These are phyloP conservation scores for Stenchaetothrips biformis DNA, from an alignment of 2,888 invertebrate genomes.

Conservation along the genomic window DNA sequence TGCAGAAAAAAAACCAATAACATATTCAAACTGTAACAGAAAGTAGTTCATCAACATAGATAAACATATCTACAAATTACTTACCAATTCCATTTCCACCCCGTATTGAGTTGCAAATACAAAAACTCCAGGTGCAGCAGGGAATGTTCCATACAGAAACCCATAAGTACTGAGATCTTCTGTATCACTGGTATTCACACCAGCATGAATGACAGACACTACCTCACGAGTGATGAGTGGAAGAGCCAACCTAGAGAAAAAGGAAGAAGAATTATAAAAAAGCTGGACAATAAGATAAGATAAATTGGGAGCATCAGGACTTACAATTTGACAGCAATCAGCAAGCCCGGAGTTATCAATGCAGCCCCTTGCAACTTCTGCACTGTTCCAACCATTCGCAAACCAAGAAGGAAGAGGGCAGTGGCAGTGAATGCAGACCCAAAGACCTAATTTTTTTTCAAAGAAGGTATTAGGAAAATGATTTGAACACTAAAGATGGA, in stretches of 20 bases:
- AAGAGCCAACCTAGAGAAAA: constrained; percentile 59
- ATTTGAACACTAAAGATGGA: background rate
- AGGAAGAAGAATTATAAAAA: constrained; percentile 32
- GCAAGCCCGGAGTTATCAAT: constrained; percentile 74
- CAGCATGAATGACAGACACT: constrained; percentile 68
- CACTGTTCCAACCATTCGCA: constrained; percentile 89
- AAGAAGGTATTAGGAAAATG: background rate
- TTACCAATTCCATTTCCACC: constrained; percentile 79
- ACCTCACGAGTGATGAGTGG: constrained; percentile 84
- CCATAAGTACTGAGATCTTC: constrained; percentile 84
- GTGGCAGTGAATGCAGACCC: constrained; percentile 87
- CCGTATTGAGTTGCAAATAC: constrained; percentile 87
- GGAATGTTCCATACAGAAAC: constrained; percentile 93
- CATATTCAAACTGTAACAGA: constrained; percentile 11
- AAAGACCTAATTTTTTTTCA: constrained; percentile 53
- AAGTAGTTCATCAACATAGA: constrained; percentile 31
- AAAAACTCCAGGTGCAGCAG: constrained; percentile 93
- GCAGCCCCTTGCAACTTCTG: constrained; percentile 71
- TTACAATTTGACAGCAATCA: constrained; percentile 86
- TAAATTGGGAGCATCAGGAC: constrained; percentile 41
- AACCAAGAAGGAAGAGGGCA: constrained; percentile 82
- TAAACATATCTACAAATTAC: constrained; percentile 37
- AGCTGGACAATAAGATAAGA: background rate
- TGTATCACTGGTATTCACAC: constrained; percentile 65
- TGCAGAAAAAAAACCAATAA: constrained; percentile 45